These are phyloP conservation scores for Micrastur ruficollis DNA, from an alignment of 2,797 vertebrate species.

Conservation along the genomic window DNA sequence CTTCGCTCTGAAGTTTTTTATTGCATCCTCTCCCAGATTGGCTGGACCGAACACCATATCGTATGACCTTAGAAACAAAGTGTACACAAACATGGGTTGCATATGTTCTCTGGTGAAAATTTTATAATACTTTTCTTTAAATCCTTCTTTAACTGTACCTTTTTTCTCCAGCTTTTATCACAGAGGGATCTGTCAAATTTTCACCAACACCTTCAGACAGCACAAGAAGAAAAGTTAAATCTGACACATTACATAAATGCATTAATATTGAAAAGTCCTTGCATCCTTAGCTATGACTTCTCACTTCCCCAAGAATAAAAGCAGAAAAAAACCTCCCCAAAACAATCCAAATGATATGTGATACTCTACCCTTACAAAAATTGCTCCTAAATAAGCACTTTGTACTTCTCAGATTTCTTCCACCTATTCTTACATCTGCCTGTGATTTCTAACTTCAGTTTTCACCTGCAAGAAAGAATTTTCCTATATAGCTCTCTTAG, in stretches of 20 bases:
- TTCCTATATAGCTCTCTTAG: not conserved
- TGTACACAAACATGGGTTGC: not conserved
- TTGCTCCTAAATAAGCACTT: not conserved
- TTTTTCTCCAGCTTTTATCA: slow-evolving; percentile 98
- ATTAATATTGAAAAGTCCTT: not conserved
- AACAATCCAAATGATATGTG: not conserved
- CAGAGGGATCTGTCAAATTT: slow-evolving; percentile 96
- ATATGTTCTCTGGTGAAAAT: not conserved
- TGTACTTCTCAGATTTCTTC: not conserved
- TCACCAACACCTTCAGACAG: slow-evolving; percentile 89
- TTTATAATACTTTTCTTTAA: not conserved
- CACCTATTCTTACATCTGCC: not conserved
- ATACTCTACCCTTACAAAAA: not conserved
- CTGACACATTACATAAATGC: not conserved
- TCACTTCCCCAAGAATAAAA: not conserved
- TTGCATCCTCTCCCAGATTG: slow-evolving; percentile 95
- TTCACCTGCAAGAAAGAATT: not conserved
- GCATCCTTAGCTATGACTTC: not conserved
- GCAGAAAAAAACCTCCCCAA: not conserved
- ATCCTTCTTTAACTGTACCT: slow-evolving; percentile 77
- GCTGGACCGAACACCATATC: slow-evolving; percentile 98
- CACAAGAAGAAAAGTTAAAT: slow-evolving; percentile 51
- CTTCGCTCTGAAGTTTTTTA: slow-evolving; percentile 94
- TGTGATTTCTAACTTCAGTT: not conserved
- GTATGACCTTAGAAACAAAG: slow-evolving; percentile 80